Evolutionary conservation across 2,797 vertebrate species (phyloP), one percentile per base, ranked within the genome.

Genomic region (Brachyrhaphis roseni): DNA sequence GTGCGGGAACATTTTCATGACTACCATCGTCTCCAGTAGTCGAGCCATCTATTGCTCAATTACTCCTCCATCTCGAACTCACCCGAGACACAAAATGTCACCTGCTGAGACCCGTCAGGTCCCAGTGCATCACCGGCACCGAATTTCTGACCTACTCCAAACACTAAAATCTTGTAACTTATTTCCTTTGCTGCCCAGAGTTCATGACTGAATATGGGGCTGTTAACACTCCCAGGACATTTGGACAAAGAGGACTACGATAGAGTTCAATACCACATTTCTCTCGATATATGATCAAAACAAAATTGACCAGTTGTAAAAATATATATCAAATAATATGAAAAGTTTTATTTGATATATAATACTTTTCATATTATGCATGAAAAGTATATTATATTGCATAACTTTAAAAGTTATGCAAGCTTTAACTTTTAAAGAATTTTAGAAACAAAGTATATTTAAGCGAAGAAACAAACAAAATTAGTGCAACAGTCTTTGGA

Each of bases 121-220:
- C 91, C 85, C 88, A 78, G 68, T 47, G 74, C 89, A 91, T 93
- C 91, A 88, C 86, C 84, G 81, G 81, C 82, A 85, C 86, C 84
- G 83, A 87, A 91, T 89, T 90, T 90, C 90, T 95, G 94, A 94
- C 94, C 94, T 90, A 94, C 92, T 95, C 95, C 93, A 92, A 91
- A 88, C 86, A 91, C 80, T 88, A 77, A 90, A 85, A 83, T 64
- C 76, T 66, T 81, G 81, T 87, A 91, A 90, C 86, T 92, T 89
- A 87, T 91, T 90, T 90, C 86, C 87, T 82, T 77, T 79, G 84
- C 87, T 82, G 87, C 78, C 81, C 72, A 75, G 77, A 76, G 70
- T 74, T 53, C 84, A 78, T 88, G 87, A 91, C 87, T 87, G 77
- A 90, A 90, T 87, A 86, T 89, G 77, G 75, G 72, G 74, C 23